Evolutionary conservation across 2,797 vertebrate species (phyloP).

Genomic region (Sebastes vulpes): DNA sequence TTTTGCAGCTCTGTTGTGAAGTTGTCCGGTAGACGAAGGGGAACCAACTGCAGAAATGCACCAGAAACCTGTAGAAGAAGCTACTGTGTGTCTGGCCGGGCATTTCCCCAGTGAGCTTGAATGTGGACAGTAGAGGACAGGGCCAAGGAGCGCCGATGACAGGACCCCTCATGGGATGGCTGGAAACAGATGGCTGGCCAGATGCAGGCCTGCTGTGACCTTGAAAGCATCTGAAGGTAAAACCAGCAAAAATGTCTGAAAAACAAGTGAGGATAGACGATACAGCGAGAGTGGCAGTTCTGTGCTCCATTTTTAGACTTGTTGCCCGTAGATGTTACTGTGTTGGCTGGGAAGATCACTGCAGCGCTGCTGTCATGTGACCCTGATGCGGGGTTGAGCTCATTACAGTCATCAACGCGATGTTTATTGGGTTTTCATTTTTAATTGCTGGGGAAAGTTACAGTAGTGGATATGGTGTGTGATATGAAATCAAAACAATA

Average conservation of each 20-base stretch:
- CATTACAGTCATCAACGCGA: too few relatives aligned
- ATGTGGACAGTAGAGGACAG: conserved; percentile 76
- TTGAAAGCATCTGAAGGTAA: conserved; percentile 64
- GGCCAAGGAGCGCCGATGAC: conserved; percentile 66
- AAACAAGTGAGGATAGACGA: conserved; percentile 7
- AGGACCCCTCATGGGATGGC: conserved; percentile 63
- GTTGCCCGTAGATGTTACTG: neutral
- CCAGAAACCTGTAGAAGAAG: conserved; percentile 23
- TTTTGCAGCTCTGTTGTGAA: neutral
- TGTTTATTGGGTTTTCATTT: too few relatives aligned
- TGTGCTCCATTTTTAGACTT: neutral
- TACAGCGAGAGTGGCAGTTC: neutral
- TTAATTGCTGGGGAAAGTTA: too few relatives aligned
- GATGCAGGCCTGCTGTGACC: conserved; percentile 80
- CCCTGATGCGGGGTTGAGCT: too few relatives aligned
- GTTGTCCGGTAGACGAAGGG: neutral
- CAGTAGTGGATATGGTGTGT: too few relatives aligned
- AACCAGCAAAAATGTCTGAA: conserved; percentile 50
- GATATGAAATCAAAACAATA: too few relatives aligned
- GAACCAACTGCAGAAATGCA: neutral
- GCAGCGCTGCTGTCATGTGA: neutral
- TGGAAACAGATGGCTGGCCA: conserved; percentile 83
- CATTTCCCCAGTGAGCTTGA: conserved; percentile 38
- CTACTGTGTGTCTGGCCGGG: conserved; percentile 33
- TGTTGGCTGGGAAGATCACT: neutral